phyloP scores from a whole-genome alignment of 1,140 invertebrate species.

The Steinernema khuongi region DNA sequence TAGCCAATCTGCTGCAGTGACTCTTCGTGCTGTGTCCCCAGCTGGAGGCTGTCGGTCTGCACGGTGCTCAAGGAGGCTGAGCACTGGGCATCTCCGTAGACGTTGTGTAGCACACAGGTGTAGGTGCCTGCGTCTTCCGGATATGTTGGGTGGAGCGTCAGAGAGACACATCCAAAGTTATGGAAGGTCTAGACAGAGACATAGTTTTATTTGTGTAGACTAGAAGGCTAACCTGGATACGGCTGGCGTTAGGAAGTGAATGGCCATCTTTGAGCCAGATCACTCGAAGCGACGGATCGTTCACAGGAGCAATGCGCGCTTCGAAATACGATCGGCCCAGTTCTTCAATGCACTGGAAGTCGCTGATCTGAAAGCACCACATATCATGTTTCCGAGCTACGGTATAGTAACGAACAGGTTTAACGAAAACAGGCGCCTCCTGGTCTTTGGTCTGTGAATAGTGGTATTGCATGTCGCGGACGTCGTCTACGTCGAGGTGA shows the following conservation, averaged over 20 bases:
- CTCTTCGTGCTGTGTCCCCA: constrained; percentile 48
- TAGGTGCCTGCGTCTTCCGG: constrained; percentile 86
- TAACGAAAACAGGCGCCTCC: constrained; percentile 37
- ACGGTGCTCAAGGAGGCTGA: constrained; percentile 47
- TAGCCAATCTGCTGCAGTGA: constrained; percentile 47
- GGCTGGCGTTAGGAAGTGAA: constrained; percentile 58
- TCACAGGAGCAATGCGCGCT: constrained; percentile 58
- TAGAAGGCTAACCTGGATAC: constrained; percentile 32
- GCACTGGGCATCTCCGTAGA: constrained; percentile 70
- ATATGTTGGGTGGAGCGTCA: constrained; percentile 81
- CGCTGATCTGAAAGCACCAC: constrained; percentile 24
- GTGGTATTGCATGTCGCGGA: constrained; percentile 49
- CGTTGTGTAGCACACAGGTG: constrained; percentile 79
- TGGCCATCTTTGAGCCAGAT: constrained; percentile 86
- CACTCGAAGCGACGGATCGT: constrained; percentile 60
- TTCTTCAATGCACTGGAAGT: constrained; percentile 53
- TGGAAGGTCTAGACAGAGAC: constrained; percentile 61
- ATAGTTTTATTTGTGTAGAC: constrained; percentile 13
- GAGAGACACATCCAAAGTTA: constrained; percentile 84
- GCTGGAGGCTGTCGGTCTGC: constrained; percentile 34
- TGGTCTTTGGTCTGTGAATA: constrained; percentile 30
- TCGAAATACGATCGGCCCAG: constrained; percentile 68
- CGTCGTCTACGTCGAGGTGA: constrained; percentile 52
- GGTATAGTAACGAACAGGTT: constrained; percentile 28
- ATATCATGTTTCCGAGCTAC: background rate